Evolutionary conservation across 30 jellyfish, hydroid and myxozoan species (phyloP).

Genomic region (Haliclystus octoradiatus): DNA sequence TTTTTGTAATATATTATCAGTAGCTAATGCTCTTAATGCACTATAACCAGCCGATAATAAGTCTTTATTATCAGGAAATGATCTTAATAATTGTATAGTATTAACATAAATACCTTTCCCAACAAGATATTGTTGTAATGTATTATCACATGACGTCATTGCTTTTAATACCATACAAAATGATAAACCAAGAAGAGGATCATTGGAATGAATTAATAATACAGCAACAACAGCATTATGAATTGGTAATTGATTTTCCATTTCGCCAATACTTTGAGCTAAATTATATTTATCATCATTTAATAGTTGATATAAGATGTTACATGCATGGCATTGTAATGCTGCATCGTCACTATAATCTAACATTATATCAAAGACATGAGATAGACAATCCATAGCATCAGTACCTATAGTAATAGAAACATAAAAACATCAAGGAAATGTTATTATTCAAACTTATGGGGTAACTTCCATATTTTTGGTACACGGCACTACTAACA

Average conservation of each 20-base stretch:
- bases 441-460: no score
- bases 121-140: slow-evolving; percentile 46
- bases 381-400: slow-evolving; percentile 35
- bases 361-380: slow-evolving; percentile 50
- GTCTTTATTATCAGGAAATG: slow-evolving; percentile 12
- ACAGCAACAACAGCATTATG: slow-evolving; percentile 70
- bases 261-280: slow-evolving; percentile 56
- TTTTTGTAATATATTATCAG: slow-evolving; percentile 47
- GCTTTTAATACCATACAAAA: slow-evolving; percentile 68
- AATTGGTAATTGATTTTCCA: slow-evolving; percentile 43
- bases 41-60: slow-evolving; percentile 15
- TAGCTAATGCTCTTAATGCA: slow-evolving; percentile 74
- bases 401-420: slow-evolving; percentile 20
- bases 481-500: no score
- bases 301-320: slow-evolving; percentile 42
- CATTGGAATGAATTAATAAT: slow-evolving; percentile 49
- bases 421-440: background rate
- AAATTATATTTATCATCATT: slow-evolving; percentile 23
- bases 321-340: slow-evolving; percentile 74
- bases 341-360: slow-evolving; percentile 50
- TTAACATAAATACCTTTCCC: slow-evolving; percentile 62
- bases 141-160: slow-evolving; percentile 35
- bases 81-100: slow-evolving; percentile 54
- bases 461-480: no score
- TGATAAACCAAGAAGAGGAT: slow-evolving; percentile 60